Evolutionary conservation across 92 coral and sea anemone species (phyloP).

Genomic region (Pocillopora meandrina): DNA sequence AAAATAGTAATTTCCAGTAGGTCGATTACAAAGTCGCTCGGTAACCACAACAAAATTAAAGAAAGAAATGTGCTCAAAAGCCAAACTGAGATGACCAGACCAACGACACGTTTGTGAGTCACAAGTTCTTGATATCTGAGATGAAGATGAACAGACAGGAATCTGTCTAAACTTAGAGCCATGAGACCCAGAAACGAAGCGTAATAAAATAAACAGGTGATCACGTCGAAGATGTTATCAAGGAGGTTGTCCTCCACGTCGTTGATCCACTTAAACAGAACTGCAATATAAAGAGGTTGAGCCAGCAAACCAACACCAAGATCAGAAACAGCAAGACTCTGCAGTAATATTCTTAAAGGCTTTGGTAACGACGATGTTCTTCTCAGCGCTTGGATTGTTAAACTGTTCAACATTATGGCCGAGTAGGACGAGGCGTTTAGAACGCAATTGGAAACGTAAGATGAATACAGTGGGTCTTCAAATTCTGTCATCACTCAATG

Average conservation of each 20-base stretch:
- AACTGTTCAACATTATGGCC: not conserved
- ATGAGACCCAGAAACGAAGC: not conserved
- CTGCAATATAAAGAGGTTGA: not conserved
- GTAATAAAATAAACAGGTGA: not conserved
- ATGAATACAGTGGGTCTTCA: not conserved
- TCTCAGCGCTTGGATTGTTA: not conserved
- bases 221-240: not conserved
- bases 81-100: constrained; percentile 3
- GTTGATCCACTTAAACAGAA: not conserved
- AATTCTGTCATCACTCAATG: not conserved
- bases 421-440: not conserved
- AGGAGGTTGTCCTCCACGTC: not conserved
- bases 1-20: not conserved
- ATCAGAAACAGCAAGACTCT: constrained; percentile 4
- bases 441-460: not conserved
- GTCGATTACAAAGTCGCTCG: not conserved
- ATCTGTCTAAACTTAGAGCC: constrained; percentile 20
- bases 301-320: not conserved
- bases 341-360: not conserved
- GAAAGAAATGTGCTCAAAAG: not conserved
- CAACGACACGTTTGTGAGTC: constrained; percentile 18
- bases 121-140: not conserved
- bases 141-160: constrained; percentile 1
- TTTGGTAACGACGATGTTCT: not conserved
- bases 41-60: not conserved